phyloP scores from a whole-genome alignment of 2,888 invertebrate genomes.

The Empis livida region DNA sequence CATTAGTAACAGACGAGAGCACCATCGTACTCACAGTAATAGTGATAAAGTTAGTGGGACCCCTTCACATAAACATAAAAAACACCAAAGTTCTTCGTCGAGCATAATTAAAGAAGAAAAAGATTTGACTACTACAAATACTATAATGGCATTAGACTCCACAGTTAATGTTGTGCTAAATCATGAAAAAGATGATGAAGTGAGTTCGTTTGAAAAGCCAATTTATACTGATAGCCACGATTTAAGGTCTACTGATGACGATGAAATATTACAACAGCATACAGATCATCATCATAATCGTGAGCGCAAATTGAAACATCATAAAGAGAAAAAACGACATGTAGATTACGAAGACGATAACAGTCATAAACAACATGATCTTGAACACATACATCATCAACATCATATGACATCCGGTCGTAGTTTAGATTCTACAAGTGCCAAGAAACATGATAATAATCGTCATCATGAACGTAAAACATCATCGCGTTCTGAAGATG shows the following conservation, averaged over 20 bases:
- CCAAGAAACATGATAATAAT: conserved; percentile 9
- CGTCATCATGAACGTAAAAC: conserved; percentile 23
- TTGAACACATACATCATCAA: conserved; percentile 10
- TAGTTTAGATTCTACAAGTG: neutral
- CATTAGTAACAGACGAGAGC: conserved; percentile 3
- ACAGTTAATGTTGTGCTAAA: neutral
- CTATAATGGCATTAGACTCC: neutral
- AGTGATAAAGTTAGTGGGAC: conserved; percentile 13
- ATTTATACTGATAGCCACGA: conserved; percentile 47
- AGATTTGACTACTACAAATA: neutral
- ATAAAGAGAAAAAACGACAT: conserved; percentile 31
- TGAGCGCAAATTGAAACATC: conserved; percentile 26
- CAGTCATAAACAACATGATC: conserved; percentile 8
- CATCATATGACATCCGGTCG: conserved; percentile 2
- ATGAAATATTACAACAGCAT: conserved; percentile 46
- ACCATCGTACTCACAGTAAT: conserved; percentile 7
- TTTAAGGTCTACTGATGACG: conserved; percentile 45
- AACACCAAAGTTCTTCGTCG: conserved; percentile 18
- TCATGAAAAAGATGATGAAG: conserved; percentile 8
- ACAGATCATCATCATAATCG: conserved; percentile 36
- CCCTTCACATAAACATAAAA: conserved; percentile 14
- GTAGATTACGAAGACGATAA: conserved; percentile 15
- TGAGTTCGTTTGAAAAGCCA: conserved; percentile 35
- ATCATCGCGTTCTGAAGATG: conserved; percentile 22
- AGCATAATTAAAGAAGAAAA: neutral